Percentiles rank a stretch among this genome's conserved stretches.
phyloP scores from a whole-genome alignment of 2,113 vertebrate genomes.

The Columba livia region DNA sequence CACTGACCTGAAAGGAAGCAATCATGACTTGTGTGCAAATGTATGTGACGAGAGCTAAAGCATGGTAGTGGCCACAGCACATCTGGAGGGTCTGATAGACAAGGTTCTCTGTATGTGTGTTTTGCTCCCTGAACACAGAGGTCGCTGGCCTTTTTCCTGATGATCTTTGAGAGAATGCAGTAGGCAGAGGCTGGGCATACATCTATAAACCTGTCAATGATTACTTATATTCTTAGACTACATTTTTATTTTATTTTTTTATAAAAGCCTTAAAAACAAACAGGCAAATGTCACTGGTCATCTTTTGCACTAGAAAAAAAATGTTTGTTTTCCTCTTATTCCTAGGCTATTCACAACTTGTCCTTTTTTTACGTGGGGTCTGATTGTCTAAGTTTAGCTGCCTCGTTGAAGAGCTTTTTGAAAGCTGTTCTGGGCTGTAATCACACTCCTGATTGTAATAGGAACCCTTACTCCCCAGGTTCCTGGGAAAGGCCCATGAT shows the following conservation, averaged over 20 bases:
- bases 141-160: not conserved
- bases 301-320: not conserved
- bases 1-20: not conserved
- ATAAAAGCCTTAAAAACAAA: not conserved
- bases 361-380: not conserved
- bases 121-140: not conserved
- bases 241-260: not conserved
- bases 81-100: not conserved
- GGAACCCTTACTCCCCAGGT: not conserved
- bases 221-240: not conserved
- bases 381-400: not conserved
- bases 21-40: not conserved
- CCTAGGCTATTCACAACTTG: not conserved
- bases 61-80: not conserved
- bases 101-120: too few relatives aligned
- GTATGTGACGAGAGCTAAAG: not conserved
- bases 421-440: not conserved
- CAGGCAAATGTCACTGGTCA: not conserved
- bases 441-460: not conserved
- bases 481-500: not conserved
- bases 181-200: not conserved
- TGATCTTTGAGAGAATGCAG: not conserved
- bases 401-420: not conserved
- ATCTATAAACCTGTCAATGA: not conserved
- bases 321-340: not conserved